Conservation (phyloP, 2,113 vertebrate species). For the Dipodomys merriami region DNA sequence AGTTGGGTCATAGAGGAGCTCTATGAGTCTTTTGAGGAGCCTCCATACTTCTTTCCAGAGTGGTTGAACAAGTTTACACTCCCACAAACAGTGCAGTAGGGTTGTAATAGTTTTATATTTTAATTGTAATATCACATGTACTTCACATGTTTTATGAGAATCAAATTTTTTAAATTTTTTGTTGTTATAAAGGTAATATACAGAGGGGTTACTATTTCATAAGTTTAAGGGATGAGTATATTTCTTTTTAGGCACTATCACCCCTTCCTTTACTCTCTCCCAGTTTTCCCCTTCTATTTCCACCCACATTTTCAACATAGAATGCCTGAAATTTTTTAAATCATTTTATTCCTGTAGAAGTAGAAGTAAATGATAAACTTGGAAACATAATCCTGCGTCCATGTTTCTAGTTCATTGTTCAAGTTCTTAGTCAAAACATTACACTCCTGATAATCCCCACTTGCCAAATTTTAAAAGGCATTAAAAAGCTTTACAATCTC, state of each 20-base stretch:
- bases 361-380: not conserved
- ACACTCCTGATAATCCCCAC: not conserved
- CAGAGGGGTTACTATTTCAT: no score
- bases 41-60: no score
- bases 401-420: not conserved
- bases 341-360: not conserved
- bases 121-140: not conserved
- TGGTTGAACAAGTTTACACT: no score
- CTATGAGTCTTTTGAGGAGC: no score
- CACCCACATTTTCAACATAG: not conserved
- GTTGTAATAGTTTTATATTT: not conserved
- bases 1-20: no score
- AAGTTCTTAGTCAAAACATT: not conserved
- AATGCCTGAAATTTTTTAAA: not conserved
- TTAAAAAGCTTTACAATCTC: not conserved
- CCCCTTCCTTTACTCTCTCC: no score
- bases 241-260: no score
- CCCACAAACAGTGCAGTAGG: no score
- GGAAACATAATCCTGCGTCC: not conserved
- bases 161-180: not conserved
- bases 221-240: no score
- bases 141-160: not conserved
- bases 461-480: not conserved
- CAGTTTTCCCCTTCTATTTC: no score
- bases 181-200: no score